Conservation (phyloP, 2,113 vertebrate genomes). For the Arothron firmamentum region DNA sequence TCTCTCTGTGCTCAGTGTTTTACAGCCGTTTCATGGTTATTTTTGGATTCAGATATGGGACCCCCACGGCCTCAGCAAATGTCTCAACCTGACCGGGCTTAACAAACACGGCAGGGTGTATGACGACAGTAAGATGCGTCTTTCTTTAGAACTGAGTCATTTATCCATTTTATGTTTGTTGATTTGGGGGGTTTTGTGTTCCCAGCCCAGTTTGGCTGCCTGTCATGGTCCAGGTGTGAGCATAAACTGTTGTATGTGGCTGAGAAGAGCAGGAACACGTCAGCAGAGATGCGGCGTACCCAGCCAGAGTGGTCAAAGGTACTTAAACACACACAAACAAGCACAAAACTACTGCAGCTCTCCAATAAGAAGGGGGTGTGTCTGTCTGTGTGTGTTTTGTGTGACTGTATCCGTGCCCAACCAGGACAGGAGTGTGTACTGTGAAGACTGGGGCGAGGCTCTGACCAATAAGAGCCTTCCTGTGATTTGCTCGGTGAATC, state of each 20-base stretch:
- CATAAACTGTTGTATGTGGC: conserved; percentile 72
- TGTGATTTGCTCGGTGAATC: conserved; percentile 67
- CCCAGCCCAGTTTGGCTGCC: conserved; percentile 71
- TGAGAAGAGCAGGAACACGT: conserved; percentile 57
- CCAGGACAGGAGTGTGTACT: conserved; percentile 69
- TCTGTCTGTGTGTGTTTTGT: background rate
- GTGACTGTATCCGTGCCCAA: background rate
- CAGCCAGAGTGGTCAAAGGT: conserved; percentile 22
- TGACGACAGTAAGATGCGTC: conserved; percentile 58
- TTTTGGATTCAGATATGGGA: conserved; percentile 70
- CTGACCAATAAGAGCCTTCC: conserved; percentile 69
- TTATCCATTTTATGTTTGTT: background rate
- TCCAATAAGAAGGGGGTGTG: background rate
- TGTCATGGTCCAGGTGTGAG: conserved; percentile 75
- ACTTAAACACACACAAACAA: background rate
- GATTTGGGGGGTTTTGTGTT: conserved; percentile 8
- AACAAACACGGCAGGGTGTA: conserved; percentile 73
- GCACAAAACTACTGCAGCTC: background rate
- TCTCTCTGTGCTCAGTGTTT: background rate
- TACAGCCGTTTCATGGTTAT: background rate
- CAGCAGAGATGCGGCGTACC: conserved; percentile 2
- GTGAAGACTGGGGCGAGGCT: conserved; percentile 78
- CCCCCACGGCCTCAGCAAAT: conserved; percentile 60
- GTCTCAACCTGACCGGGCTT: conserved; percentile 66
- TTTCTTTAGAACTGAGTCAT: background rate